A percentile compares a stretch with the other conserved stretches of the same genome.
Evolutionary conservation across 1,140 invertebrate species (phyloP).

Genomic region (Euglossa dilemma): DNA sequence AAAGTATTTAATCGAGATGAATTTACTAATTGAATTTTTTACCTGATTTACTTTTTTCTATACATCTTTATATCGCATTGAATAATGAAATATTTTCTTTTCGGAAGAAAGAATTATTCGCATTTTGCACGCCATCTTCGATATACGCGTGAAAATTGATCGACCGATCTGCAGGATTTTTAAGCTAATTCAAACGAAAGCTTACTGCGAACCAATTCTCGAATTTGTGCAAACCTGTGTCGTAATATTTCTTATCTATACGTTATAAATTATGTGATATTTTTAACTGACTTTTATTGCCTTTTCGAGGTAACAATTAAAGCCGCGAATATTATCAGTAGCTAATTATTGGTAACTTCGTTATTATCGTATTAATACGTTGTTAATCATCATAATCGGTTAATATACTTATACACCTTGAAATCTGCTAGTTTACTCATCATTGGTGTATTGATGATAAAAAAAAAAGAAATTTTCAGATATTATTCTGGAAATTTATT

Average conservation of each 20-base stretch:
- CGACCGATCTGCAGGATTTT: not conserved
- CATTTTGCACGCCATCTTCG: conserved; percentile 28
- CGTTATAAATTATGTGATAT: not conserved
- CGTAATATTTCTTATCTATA: too few species aligned
- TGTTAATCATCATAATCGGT: too few species aligned
- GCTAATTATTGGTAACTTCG: not conserved
- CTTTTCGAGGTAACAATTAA: not conserved
- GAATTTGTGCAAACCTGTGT: not conserved
- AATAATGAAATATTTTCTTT: not conserved
- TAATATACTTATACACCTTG: not conserved
- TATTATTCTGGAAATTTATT: too few species aligned
- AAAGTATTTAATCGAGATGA: not conserved
- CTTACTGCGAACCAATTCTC: conserved; percentile 6
- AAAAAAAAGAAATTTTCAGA: too few species aligned
- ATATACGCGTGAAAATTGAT: conserved; percentile 32
- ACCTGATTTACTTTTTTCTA: not conserved
- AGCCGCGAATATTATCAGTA: not conserved
- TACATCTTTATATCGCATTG: not conserved
- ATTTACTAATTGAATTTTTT: too few species aligned
- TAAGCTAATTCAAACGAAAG: not conserved
- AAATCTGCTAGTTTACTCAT: not conserved
- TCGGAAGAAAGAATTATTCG: not conserved
- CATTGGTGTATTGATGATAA: too few species aligned
- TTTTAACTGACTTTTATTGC: not conserved
- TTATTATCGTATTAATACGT: not conserved